A percentile compares a stretch with the other conserved stretches of the same genome.
These are phyloP conservation scores for Zelleria hepariella DNA, from an alignment of 2,888 invertebrate genomes.

Conservation along the genomic window DNA sequence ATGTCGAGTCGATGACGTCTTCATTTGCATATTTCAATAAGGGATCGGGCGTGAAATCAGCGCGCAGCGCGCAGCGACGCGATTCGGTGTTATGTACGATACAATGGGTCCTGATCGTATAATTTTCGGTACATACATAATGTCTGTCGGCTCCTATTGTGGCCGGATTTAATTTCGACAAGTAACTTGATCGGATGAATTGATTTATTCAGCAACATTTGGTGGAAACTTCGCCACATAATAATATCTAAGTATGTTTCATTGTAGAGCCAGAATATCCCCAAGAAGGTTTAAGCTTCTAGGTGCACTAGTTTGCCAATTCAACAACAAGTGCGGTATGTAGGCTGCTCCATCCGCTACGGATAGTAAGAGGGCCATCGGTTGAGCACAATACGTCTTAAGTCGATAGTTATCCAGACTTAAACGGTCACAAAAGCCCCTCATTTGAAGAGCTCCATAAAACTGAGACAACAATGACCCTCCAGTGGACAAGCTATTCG, in stretches of 20 bases:
- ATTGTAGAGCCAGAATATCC: too few relatives aligned
- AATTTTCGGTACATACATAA: not conserved
- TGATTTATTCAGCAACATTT: not conserved
- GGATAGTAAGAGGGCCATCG: not conserved
- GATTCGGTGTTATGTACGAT: not conserved
- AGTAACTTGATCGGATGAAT: not conserved
- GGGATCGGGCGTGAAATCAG: not conserved
- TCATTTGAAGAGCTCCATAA: conserved; percentile 50
- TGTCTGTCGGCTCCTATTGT: not conserved
- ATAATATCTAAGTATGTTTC: too few relatives aligned
- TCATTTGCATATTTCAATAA: conserved; percentile 56
- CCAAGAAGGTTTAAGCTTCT: too few relatives aligned
- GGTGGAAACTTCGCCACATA: too few relatives aligned
- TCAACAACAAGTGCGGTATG: not conserved
- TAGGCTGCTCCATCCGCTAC: not conserved
- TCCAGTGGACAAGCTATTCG: conserved; percentile 5
- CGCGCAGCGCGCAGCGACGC: not conserved
- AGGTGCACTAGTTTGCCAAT: too few relatives aligned
- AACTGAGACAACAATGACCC: conserved; percentile 50
- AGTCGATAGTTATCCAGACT: conserved; percentile 16
- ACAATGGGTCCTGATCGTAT: not conserved
- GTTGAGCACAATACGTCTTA: conserved; percentile 10
- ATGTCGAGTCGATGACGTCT: conserved; percentile 52
- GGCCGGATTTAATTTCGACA: not conserved
- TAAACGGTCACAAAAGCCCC: conserved; percentile 37